Conservation (phyloP, 1,140 invertebrate species). For the Drosophila watanabei region DNA sequence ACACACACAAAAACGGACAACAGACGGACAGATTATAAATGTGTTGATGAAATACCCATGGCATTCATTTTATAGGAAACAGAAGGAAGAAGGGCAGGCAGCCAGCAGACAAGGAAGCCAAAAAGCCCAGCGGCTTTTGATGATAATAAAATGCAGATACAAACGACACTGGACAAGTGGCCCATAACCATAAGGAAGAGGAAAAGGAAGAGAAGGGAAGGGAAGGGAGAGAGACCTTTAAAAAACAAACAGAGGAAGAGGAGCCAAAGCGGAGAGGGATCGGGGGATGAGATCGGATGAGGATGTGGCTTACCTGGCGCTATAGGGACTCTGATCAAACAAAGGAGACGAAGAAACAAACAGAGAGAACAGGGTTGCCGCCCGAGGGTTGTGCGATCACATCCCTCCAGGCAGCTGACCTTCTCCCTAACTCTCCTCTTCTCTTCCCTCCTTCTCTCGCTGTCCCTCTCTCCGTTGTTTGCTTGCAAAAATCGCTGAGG, state of each 20-base stretch:
- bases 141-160: slow-evolving; percentile 70
- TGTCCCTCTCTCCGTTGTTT: slow-evolving; percentile 8
- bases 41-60: slow-evolving; percentile 11
- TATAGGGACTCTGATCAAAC: slow-evolving; percentile 53
- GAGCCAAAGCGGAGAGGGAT: slow-evolving; percentile 21
- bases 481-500: slow-evolving; percentile 25
- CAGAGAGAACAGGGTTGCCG: slow-evolving; percentile 42
- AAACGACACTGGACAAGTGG: slow-evolving; percentile 35
- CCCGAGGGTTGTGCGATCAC: slow-evolving; percentile 46
- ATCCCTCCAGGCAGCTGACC: slow-evolving; percentile 48
- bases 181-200: slow-evolving; percentile 13
- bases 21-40: slow-evolving; percentile 8
- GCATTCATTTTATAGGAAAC: slow-evolving; percentile 3
- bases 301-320: slow-evolving; percentile 79
- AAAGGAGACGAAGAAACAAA: slow-evolving; percentile 38
- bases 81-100: background rate
- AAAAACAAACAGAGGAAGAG: slow-evolving; percentile 54
- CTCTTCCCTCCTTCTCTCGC: background rate
- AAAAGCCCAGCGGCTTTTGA: slow-evolving; percentile 60
- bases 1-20: background rate
- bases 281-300: slow-evolving; percentile 34
- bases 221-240: slow-evolving; percentile 37
- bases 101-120: slow-evolving; percentile 26
- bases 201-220: background rate
- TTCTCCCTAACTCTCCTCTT: slow-evolving; percentile 3